Percentiles rank a stretch among this genome's conserved stretches.
Conservation (phyloP, 2,888 invertebrate species). For the Eupithecia pulchellata region DNA sequence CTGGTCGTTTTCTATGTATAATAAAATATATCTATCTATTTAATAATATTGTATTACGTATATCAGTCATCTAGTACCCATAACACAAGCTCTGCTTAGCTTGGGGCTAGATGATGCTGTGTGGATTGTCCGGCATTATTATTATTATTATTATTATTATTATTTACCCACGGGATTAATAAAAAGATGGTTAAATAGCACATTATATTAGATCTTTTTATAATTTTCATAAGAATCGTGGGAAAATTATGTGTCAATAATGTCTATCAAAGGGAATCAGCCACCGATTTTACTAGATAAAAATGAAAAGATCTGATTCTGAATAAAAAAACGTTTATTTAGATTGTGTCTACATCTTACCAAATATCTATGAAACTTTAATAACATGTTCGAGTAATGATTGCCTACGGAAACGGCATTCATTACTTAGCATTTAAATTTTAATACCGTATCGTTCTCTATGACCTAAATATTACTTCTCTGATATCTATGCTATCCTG, state of each 20-base stretch:
- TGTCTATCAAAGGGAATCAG: neutral
- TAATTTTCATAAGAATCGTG: neutral
- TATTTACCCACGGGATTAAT: neutral
- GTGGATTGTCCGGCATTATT: too few species aligned
- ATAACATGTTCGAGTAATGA: too few species aligned
- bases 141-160: too few species aligned
- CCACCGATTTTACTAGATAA: neutral
- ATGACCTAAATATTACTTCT: neutral
- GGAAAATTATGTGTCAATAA: neutral
- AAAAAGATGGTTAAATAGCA: neutral
- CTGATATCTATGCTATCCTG: neutral
- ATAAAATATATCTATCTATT: too few species aligned
- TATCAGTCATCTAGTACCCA: too few species aligned
- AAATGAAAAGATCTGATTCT: neutral
- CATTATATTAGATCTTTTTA: too few species aligned
- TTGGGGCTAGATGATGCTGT: too few species aligned
- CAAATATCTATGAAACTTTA: neutral
- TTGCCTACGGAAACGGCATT: too few species aligned
- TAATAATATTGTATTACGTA: too few species aligned
- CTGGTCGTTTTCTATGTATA: too few species aligned
- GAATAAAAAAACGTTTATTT: neutral
- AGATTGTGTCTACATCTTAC: neutral
- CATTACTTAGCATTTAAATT: neutral
- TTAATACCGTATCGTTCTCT: neutral
- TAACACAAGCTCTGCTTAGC: too few species aligned